Percentiles rank a stretch among this genome's conserved stretches.
phyloP scores from a whole-genome alignment of 2,113 vertebrate species.

The Nymphicus hollandicus region DNA sequence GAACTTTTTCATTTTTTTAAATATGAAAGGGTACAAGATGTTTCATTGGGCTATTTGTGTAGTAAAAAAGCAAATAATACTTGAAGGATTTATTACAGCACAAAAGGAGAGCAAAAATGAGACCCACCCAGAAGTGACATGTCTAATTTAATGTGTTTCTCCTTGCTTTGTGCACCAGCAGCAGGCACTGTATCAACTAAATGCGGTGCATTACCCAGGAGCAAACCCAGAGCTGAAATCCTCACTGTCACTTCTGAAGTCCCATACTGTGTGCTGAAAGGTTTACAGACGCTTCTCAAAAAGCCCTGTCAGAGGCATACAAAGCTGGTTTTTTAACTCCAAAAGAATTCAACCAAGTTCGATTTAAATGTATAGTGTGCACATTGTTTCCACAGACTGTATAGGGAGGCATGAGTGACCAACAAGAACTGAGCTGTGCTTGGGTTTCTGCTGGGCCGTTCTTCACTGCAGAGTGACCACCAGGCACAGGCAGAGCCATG shows the following conservation, averaged over 20 bases:
- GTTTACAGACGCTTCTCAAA: neutral
- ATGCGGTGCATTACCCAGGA: neutral
- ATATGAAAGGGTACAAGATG: neutral
- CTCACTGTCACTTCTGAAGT: neutral
- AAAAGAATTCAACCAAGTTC: neutral
- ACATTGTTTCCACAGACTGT: neutral
- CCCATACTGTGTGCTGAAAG: neutral
- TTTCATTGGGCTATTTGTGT: neutral
- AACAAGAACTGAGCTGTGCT: neutral
- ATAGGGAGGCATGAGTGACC: neutral
- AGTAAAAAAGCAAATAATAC: neutral
- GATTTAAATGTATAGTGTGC: neutral
- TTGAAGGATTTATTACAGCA: neutral
- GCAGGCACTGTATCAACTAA: neutral
- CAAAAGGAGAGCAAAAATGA: neutral
- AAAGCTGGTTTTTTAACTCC: neutral
- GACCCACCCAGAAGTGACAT: neutral
- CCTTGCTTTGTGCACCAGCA: neutral
- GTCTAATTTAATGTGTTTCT: neutral
- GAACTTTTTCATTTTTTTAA: no score
- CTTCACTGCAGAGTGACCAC: neutral
- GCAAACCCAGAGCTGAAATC: neutral
- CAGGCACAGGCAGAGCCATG: fast-evolving
- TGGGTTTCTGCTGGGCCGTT: neutral
- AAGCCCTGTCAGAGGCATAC: neutral